These are phyloP conservation scores for Nettapus auritus DNA, from an alignment of 2,113 vertebrate genomes.

Conservation along the genomic window DNA sequence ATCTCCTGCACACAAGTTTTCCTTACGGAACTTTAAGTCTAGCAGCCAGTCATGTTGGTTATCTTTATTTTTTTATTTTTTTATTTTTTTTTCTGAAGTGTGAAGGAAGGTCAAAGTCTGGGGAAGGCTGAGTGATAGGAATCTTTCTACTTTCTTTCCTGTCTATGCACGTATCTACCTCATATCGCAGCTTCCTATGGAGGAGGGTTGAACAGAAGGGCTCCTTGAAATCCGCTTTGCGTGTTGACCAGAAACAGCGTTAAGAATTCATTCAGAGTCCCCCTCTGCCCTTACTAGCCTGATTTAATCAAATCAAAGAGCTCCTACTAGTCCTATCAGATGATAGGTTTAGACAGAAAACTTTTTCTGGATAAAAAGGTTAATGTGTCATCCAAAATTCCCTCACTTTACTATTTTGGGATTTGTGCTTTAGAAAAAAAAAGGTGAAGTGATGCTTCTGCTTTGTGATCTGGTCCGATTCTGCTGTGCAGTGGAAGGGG, in stretches of 20 bases:
- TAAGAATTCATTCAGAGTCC: neutral
- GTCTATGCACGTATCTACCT: neutral
- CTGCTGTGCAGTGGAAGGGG: neutral
- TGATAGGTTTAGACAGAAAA: neutral
- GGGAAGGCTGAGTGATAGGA: neutral
- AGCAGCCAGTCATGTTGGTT: neutral
- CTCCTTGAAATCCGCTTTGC: neutral
- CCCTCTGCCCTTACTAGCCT: neutral
- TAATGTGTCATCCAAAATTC: neutral
- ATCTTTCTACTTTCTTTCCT: neutral
- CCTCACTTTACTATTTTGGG: neutral
- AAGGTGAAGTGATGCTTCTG: neutral
- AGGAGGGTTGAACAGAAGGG: neutral
- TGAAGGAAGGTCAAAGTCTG: neutral
- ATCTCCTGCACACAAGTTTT: neutral
- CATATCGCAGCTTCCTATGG: neutral
- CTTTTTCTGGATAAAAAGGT: neutral
- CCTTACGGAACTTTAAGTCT: slow-evolving; percentile 14
- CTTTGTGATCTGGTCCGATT: neutral
- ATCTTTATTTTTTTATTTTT: neutral
- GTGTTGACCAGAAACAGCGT: neutral
- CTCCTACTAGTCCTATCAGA: neutral
- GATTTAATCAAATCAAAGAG: neutral
- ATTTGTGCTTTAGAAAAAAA: neutral
- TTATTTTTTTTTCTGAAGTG: neutral